Evolutionary conservation across 2,797 vertebrate genomes (phyloP).

Genomic region (Cercopithecus hamlyni): DNA sequence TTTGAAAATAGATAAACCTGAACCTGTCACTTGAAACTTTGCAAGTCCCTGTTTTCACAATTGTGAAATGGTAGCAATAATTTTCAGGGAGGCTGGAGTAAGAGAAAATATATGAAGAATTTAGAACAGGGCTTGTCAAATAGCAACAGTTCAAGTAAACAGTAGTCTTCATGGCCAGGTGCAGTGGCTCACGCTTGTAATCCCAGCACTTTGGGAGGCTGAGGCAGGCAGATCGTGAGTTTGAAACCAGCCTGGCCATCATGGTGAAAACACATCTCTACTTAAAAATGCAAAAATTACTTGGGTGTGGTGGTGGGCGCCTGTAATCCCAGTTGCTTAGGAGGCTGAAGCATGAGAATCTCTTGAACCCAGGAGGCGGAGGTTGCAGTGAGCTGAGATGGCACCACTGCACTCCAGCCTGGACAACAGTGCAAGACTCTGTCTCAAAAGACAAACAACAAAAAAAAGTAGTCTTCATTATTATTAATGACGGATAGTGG

Average conservation of each 20-base stretch:
- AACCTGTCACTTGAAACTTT: background rate
- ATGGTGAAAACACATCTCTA: background rate
- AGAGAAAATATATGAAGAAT: background rate
- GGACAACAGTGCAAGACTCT: background rate
- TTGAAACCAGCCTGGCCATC: background rate
- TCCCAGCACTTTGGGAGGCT: background rate
- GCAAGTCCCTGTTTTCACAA: background rate
- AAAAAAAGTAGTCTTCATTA: background rate
- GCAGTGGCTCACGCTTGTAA: background rate
- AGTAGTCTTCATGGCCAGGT: background rate
- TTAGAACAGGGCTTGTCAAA: background rate
- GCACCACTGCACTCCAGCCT: background rate
- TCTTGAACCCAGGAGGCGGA: background rate
- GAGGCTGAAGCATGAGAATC: background rate
- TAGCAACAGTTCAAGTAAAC: background rate
- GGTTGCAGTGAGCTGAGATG: background rate
- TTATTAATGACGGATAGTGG: background rate
- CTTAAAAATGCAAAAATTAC: background rate
- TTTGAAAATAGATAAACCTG: background rate
- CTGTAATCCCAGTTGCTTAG: background rate
- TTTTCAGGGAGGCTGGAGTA: background rate
- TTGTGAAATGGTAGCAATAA: background rate
- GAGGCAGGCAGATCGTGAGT: background rate
- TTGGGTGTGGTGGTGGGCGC: background rate
- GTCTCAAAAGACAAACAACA: background rate